Base-by-base conservation (phyloP, 2,113 vertebrate species). In the Fulica atra region DNA sequence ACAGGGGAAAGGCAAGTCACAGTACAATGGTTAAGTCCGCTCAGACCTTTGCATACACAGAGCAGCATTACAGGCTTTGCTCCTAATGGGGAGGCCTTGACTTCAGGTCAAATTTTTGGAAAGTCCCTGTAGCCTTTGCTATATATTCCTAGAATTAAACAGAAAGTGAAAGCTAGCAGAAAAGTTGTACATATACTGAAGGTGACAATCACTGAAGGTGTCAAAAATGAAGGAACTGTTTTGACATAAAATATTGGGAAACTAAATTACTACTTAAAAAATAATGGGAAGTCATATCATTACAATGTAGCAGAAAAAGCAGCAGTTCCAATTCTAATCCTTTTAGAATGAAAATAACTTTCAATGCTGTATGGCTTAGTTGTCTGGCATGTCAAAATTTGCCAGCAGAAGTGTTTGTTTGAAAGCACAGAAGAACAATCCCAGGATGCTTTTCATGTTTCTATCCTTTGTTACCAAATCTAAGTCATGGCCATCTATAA, bases 401-500 rank as follows among this genome's bases (percentile, higher is more conserved):
- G 64, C 74, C 77, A 96, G 68, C 29, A 90, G n/a, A 95, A 57
- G 5, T 50, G 42, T 15, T 44, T 48, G 63, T 81, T n/a, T 91
- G 56, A 94, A 95, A 95, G 76, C 56, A 71, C 29, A 24, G 20
- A 33, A 65, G 31, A 86, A 84, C 50, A 74, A 89, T 57, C 44
- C 72, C 21, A 76, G 9, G 28, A 85, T 0, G 14, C 31, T 85
- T 74, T 84, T 69, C n/a, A n/a, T 64, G 33, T 69, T 96, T 94
- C 56, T 77, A 5, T 71, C 93, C 71, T 86, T 88, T 83, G 60
- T 72, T 84, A 92, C 72, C 51, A 70, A 93, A 81, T 92, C 60
- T 89, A 89, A 86, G 85, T 82, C 93, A 95, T 36, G 51, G 88
- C 26, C 74, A 72, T 76, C 26, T 8, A 87, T 88, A 84, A 92